A percentile compares a stretch with the other conserved stretches of the same genome.
These are phyloP conservation scores for Tipula lateralis DNA, from an alignment of 2,888 invertebrate species.

Conservation along the genomic window DNA sequence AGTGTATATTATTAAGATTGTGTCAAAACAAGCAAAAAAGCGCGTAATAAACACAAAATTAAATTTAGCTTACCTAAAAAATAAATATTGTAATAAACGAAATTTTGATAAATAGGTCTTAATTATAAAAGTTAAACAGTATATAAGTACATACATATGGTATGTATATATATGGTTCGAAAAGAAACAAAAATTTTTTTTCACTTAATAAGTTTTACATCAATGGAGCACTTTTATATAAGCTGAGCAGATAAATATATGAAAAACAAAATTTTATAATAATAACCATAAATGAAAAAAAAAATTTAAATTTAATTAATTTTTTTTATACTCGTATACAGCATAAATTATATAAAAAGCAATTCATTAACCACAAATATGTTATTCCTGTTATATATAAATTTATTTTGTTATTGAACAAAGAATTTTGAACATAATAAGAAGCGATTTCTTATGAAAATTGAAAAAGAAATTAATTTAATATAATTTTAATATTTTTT, in stretches of 20 bases:
- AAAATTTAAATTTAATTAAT: not conserved
- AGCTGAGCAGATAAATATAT: not conserved
- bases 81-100: not conserved
- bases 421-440: not conserved
- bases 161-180: not conserved
- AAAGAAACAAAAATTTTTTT: not conserved
- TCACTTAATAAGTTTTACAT: not conserved
- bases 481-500: not conserved
- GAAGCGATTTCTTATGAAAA: not conserved
- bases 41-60: not conserved
- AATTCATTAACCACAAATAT: constrained; percentile 19
- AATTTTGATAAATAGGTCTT: not conserved
- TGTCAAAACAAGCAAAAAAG: not conserved
- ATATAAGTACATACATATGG: not conserved
- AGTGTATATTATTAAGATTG: not conserved
- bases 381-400: not conserved
- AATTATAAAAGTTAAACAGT: not conserved
- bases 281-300: not conserved
- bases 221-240: not conserved
- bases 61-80: not conserved
- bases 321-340: not conserved
- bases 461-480: not conserved
- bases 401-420: not conserved
- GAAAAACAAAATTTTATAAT: constrained; percentile 14
- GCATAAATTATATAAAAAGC: not conserved